Base-by-base conservation (phyloP, 2,888 invertebrate species). In the Agrypnus murinus region DNA sequence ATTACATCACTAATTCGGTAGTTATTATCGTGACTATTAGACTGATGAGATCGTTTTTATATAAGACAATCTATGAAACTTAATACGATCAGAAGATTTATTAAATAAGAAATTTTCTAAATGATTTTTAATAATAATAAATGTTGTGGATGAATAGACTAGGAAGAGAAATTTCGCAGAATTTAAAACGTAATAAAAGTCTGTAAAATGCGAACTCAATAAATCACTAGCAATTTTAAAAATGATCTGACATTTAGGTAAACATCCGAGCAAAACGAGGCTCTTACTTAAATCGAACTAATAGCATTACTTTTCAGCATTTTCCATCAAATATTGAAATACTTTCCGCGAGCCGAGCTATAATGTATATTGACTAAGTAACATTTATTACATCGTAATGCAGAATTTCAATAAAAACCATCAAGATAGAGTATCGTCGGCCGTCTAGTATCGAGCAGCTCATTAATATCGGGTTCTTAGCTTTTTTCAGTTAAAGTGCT, bases 401-500 rank as follows among this genome's bases (percentile, higher is more conserved):
- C 45, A 67, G 62, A 48, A 53, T 67, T 67, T 62, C 67, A 59
- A 66, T 66, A 62, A 63, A 63, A 68, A 63, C 55, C 45, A 48
- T 45, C 63, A 31, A 55, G 68, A 68, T 63, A 38, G 57, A 68
- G 57, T 57, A 57, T 57, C 45, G 43, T 36, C 43, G 57, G 53
- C 34, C 53, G 63, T 62, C 69, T 66, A 57, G 53, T 68, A 72
- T 70, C 65, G 68, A 67, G 65, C 65, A 72, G 62, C 72, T 70
- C 74, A 72, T 72, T 74, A 74, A 72, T 74, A 66, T 69, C 68
- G 46, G 55, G 63, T 65, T 70, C 62, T 53, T 59, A 59, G 66
- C 68, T 72, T 72, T 65, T 60, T 53, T 60, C 67, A 67, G 64
- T 72, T 74, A 68, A 72, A 72, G 72, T 73, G 72, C 72, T 69